phyloP scores from a whole-genome alignment of 2,888 invertebrate genomes.

The Lepeophtheirus nordmannii region DNA sequence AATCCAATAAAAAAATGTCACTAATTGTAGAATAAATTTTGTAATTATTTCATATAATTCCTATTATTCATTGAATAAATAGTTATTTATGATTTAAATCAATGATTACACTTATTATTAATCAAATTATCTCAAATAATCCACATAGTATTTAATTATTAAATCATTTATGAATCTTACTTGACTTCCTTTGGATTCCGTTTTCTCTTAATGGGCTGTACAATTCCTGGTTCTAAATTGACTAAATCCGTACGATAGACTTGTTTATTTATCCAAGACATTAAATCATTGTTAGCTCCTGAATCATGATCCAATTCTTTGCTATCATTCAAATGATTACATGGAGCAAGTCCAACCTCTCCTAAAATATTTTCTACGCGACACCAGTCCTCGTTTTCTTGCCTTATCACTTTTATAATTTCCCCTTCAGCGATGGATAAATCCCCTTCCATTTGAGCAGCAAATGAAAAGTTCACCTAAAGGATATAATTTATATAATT shows the following conservation, averaged over 20 bases:
- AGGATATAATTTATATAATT: slow-evolving; percentile 31
- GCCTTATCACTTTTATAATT: slow-evolving; percentile 33
- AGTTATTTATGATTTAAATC: too few species aligned
- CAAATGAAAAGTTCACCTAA: slow-evolving; percentile 35
- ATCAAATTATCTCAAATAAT: too few species aligned
- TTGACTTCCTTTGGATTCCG: not conserved
- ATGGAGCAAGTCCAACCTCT: slow-evolving; percentile 30
- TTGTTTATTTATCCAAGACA: not conserved
- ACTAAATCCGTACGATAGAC: not conserved
- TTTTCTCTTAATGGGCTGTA: not conserved
- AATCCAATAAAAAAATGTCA: too few species aligned
- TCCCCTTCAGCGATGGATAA: slow-evolving; percentile 35
- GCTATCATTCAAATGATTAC: slow-evolving; percentile 12
- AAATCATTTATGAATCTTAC: not conserved
- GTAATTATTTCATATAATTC: too few species aligned
- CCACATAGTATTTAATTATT: too few species aligned
- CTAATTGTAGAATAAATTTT: too few species aligned
- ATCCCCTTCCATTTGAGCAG: slow-evolving; percentile 33
- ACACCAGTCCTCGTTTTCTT: slow-evolving; percentile 35
- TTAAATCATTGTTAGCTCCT: not conserved
- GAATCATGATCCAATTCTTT: not conserved
- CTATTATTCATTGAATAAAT: too few species aligned
- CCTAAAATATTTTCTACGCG: slow-evolving; percentile 33
- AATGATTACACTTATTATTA: too few species aligned
- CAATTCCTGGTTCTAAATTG: not conserved